Conservation (phyloP, 2,888 invertebrate species). For the Leptothorax acervorum region DNA sequence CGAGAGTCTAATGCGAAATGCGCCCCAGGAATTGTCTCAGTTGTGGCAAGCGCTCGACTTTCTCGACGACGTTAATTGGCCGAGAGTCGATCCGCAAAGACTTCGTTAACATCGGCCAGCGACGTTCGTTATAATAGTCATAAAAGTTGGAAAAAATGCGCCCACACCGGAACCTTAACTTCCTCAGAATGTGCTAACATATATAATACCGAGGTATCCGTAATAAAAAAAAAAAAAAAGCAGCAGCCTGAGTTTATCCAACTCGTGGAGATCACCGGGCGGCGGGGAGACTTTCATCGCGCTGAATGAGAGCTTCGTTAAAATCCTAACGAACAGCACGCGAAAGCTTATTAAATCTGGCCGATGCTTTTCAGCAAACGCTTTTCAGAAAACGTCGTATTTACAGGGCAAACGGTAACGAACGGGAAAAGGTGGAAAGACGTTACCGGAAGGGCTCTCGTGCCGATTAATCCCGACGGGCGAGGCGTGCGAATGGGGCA, state of each 20-base stretch:
- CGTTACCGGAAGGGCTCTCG: constrained; percentile 19
- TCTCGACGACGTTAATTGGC: constrained; percentile 34
- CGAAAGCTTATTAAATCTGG: constrained; percentile 51
- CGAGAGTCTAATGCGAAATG: not conserved
- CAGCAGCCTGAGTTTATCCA: not conserved
- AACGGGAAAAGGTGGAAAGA: constrained; percentile 45
- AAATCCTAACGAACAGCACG: constrained; percentile 50
- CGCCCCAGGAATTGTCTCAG: constrained; percentile 19
- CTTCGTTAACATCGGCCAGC: constrained; percentile 21
- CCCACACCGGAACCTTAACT: not conserved
- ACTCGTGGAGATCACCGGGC: not conserved
- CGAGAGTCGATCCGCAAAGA: constrained; percentile 1
- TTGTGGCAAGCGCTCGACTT: constrained; percentile 24
- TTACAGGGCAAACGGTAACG: constrained; percentile 47
- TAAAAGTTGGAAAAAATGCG: not conserved
- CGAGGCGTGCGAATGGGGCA: not conserved
- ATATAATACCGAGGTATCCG: not conserved
- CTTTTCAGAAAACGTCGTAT: constrained; percentile 48
- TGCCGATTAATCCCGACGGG: constrained; percentile 30
- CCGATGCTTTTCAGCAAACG: constrained; percentile 48
- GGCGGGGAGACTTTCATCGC: constrained; percentile 5
- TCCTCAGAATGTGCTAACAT: not conserved
- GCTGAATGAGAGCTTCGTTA: constrained; percentile 47
- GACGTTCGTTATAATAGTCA: not conserved
- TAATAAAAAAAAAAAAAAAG: constrained; percentile 5